Percentiles rank a stretch among this genome's conserved stretches.
Evolutionary conservation across 2,797 vertebrate genomes (phyloP).

Genomic region (Todus mexicanus): DNA sequence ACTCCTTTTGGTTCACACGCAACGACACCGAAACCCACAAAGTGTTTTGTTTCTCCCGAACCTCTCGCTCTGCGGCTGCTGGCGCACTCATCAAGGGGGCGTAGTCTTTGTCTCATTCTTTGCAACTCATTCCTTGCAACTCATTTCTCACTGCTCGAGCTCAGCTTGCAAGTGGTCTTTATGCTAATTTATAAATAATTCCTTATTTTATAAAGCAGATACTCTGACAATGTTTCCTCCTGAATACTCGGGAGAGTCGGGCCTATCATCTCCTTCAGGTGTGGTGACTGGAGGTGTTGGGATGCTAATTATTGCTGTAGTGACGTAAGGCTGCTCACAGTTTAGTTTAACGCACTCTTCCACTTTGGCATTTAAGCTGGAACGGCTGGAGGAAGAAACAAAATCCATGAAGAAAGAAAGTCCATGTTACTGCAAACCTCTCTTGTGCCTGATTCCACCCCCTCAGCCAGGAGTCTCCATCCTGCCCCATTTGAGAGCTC

Average conservation of each 20-base stretch:
- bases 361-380: conserved; percentile 92
- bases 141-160: conserved; percentile 31
- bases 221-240: conserved; percentile 91
- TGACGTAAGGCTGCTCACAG: conserved; percentile 87
- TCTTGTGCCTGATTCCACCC: accelerated
- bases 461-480: not conserved
- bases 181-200: conserved; percentile 58
- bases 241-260: conserved; percentile 80
- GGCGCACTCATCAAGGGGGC: conserved; percentile 28
- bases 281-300: conserved; percentile 83
- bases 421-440: not conserved
- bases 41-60: conserved; percentile 40
- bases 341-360: conserved; percentile 91
- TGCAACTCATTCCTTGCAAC: conserved; percentile 46
- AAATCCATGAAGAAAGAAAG: conserved; percentile 21
- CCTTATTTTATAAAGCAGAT: conserved; percentile 88
- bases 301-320: conserved; percentile 88
- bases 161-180: conserved; percentile 64
- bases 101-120: conserved; percentile 50
- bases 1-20: conserved; percentile 65
- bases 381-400: conserved; percentile 79
- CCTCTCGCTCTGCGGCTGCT: not conserved
- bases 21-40: conserved; percentile 26
- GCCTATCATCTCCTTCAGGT: conserved; percentile 81
- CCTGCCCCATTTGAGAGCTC: not conserved